phyloP scores from a whole-genome alignment of 2,113 vertebrate genomes.

The Pseudois nayaur region DNA sequence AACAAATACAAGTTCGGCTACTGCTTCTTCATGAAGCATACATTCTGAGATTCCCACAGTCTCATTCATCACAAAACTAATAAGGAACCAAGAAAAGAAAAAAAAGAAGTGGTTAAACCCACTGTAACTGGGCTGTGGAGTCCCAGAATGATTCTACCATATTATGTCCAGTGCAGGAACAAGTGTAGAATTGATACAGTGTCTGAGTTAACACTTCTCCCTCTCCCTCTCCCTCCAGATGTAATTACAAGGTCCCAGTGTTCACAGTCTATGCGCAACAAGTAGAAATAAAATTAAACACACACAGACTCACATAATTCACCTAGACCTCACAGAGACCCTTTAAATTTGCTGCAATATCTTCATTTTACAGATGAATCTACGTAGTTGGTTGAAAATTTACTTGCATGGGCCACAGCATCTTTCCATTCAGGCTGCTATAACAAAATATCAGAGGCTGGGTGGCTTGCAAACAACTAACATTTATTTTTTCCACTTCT shows the following conservation, averaged over 20 bases:
- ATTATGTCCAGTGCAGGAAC: background rate
- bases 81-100: background rate
- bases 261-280: background rate
- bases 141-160: background rate
- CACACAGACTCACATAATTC: background rate
- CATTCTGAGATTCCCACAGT: background rate
- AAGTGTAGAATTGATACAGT: background rate
- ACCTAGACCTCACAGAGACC: background rate
- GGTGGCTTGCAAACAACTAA: background rate
- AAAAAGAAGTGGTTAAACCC: background rate
- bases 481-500: background rate
- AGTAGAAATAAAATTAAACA: background rate
- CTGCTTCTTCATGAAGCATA: background rate
- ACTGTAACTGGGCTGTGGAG: background rate
- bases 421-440: background rate
- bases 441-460: background rate
- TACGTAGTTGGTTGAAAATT: background rate
- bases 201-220: background rate
- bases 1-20: background rate
- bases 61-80: background rate
- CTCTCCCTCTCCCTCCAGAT: no score
- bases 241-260: background rate
- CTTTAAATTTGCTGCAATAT: background rate
- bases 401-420: background rate
- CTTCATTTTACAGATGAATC: background rate